phyloP scores from a whole-genome alignment of 2,113 vertebrate genomes.

The Rhipidura dahli region DNA sequence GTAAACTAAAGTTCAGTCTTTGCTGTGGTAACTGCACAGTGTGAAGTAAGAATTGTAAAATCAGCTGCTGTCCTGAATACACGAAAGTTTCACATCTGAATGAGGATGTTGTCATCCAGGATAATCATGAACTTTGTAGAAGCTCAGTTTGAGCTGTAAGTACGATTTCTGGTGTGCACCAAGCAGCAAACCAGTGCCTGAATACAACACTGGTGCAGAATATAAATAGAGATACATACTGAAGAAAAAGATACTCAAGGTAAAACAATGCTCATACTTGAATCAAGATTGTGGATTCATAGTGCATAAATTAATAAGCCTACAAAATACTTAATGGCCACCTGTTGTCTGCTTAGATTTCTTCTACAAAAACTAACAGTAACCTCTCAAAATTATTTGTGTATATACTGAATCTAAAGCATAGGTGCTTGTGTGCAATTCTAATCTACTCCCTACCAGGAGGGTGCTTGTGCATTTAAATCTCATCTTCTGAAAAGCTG shows the following conservation, averaged over 20 bases:
- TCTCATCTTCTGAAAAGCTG: not conserved
- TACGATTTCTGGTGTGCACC: not conserved
- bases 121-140: not conserved
- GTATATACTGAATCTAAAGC: not conserved
- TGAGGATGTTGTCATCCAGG: not conserved
- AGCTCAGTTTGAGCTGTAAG: slow-evolving; percentile 36
- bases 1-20: not conserved
- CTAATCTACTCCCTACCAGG: not conserved
- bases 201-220: not conserved
- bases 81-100: not conserved
- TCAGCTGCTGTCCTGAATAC: not conserved
- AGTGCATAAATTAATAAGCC: not conserved
- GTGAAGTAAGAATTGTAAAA: not conserved
- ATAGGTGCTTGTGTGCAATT: accelerated
- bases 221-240: not conserved
- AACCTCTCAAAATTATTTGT: not conserved
- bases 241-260: not conserved
- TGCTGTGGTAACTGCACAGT: not conserved
- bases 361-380: not conserved
- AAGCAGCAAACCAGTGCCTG: not conserved
- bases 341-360: not conserved
- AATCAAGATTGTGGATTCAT: not conserved
- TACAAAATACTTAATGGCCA: not conserved
- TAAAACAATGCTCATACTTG: not conserved
- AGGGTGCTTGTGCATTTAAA: not conserved